Base-by-base conservation (phyloP, 1,140 invertebrate genomes). In the Ceratina japonica region DNA sequence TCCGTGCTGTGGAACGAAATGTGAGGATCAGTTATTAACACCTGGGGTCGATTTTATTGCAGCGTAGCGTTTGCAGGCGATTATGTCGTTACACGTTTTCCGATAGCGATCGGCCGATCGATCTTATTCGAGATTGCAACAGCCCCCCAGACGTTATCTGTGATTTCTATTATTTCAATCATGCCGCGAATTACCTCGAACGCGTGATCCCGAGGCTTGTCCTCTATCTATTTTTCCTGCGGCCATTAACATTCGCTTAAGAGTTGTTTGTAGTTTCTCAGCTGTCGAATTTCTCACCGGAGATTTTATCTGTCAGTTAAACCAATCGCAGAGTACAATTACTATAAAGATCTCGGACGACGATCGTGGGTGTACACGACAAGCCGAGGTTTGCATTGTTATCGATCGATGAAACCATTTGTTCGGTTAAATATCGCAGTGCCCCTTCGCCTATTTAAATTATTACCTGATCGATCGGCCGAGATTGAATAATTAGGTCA, bases 141-240 rank as follows among this genome's bases (percentile, higher is more conserved):
- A 59, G 31, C 31, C n/a, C n/a, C 10, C 16, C 37, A 15, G 70
- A 51, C 61, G 62, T 51, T 79, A 51, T 72, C 69, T 65, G 0
- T 4, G 31, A 65, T 73, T 79, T 73, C 69, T 64, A 74, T 79
- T 79, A 79, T 74, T 65, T 65, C 76, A 51, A 79, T 65, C 76
- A 37, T 16, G 56, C 37, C 63, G 3, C 56, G 64, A 75, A 56
- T n/a, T 22, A n/a, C 37, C 54, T 8, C 20, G 59, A 62, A 62
- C 16, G 49, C 59, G 27, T 16, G 58, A 71, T 72, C 44, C 71
- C 12, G 24, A 31, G 27, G 27, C 27, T 31, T 2, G 27, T 31
- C 73, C 7, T 24, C 65, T 15, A 68, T 68, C 65, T 18, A 22
- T 37, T 20, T n/a, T 3, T 12, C 4, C 13, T 18, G 22, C 20